Evolutionary conservation across 2,888 invertebrate genomes (phyloP), one percentile per base, ranked within the genome.

Genomic region (Rhagonycha lutea): DNA sequence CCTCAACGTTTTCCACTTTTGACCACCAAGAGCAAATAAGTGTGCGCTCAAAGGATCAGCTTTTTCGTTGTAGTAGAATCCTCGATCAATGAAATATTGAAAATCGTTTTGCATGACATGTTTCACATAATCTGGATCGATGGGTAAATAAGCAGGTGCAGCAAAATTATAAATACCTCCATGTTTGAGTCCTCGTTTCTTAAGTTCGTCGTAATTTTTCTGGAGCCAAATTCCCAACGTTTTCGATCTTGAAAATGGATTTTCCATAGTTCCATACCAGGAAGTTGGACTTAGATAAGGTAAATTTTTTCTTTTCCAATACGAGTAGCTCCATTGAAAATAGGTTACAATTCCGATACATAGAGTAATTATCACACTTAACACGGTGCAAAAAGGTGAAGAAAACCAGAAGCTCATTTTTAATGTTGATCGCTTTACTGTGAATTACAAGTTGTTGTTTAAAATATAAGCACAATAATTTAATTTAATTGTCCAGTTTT

Each of bases 1-100:
- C 12, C 93, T 88, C 24, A 93, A 83, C 14, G 86, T 88, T 81
- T 89, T 92, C 94, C 94, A 94, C 29, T 89, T 87, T 9, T 88
- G 85, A 0, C 90, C 91, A 70, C 88, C 88, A 63, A 90, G 82
- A 77, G 89, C 86, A 80, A 92, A 91, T 0, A 93, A 83, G 82
- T 91, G 90, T 0, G 87, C 90, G 0, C 90, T 89, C 24, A 92
- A 79, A 0, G 90, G 91, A 84, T 92, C 92, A 2, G 88, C 87
- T 11, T 89, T 84, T 68, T 91, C 91, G 71, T 92, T 90, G 8
- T 85, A 86, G 80, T 90, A 90, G n/a, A 90, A 85, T 0, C 92
- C 92, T 69, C 92, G 91, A 76, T 92, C 91, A 82, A 90, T 89
- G 78, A 93, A 93, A 82, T 90, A 86, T 3, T 86, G 86, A 79